phyloP scores from a whole-genome alignment of 2,888 invertebrate genomes.

The Lymantria dispar region DNA sequence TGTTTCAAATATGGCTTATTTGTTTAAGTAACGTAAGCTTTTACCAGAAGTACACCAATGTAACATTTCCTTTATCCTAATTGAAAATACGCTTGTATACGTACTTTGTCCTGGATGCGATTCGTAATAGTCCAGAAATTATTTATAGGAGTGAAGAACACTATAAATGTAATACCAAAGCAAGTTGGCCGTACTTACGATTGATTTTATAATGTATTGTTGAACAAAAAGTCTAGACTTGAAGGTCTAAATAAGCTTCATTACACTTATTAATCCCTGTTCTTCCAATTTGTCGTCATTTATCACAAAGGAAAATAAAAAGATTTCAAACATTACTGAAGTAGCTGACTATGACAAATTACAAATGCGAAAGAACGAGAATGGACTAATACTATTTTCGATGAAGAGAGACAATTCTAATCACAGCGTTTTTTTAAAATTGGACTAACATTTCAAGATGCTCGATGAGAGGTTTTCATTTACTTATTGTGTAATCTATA shows the following conservation, averaged over 20 bases:
- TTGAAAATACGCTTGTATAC: too few relatives aligned
- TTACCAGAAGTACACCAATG: too few relatives aligned
- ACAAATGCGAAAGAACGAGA: conserved; percentile 2
- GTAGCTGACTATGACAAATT: conserved; percentile 11
- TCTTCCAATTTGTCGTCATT: conserved; percentile 7
- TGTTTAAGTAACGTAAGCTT: too few relatives aligned
- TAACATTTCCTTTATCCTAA: too few relatives aligned
- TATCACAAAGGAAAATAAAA: conserved; percentile 10
- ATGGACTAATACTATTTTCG: conserved; percentile 6
- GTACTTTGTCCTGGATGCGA: too few relatives aligned
- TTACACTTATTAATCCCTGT: conserved; percentile 5
- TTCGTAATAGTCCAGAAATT: too few relatives aligned
- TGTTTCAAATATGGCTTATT: too few relatives aligned
- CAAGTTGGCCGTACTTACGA: too few relatives aligned
- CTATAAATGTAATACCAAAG: too few relatives aligned
- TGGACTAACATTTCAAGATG: conserved; percentile 4
- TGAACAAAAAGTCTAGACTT: not conserved
- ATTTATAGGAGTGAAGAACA: too few relatives aligned
- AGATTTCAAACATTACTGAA: conserved; percentile 5
- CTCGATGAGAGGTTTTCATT: not conserved
- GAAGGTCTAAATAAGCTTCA: conserved; percentile 4
- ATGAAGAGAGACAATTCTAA: conserved; percentile 7
- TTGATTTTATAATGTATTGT: too few relatives aligned
- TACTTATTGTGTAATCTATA: too few relatives aligned
- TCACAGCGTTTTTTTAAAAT: conserved; percentile 7